Evolutionary conservation across 2,113 vertebrate genomes (phyloP), one percentile per base, ranked within the genome.

Genomic region (Protomyctophum bolini): DNA sequence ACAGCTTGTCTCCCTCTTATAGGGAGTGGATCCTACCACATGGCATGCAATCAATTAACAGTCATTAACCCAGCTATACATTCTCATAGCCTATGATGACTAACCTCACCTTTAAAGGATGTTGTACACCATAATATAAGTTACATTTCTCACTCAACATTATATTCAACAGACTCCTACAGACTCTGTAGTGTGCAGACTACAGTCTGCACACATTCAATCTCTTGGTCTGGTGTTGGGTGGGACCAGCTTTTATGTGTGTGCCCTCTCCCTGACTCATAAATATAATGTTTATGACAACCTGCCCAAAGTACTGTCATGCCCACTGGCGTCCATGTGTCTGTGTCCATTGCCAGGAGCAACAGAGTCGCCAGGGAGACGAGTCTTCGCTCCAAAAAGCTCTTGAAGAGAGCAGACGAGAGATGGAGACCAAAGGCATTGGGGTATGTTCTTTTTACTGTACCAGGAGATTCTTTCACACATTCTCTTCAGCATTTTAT

Each of bases 321-420:
- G 46, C 72, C 69, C 58, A 68, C 67, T 81, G 67, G 63, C 70
- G 6, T 70, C 76, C 47, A 63, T 89, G 71, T 88, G 73, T 84
- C 70, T 84, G 2, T 84, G 10, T 85, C 63, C 80, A 67, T 89
- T 61, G 11, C 92, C 75, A 99, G 97, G 97, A 98, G 75, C 93
- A 95, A 77, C 93, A 90, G 80, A 92, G 91, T 82, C 95, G 96
- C 87, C 89, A 87, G 83, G 96, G 93, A 80, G 94, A 97, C 29
- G 95, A 95, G 75, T 92, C 95, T 0, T 82, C 92, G 86, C 90
- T 93, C 51, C 94, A 87, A 84, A 95, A 92, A 89, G 91, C 83
- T 0, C 46, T 81, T 47, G 91, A 94, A 76, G 94, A 97, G 80
- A 92, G 92, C 73, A 92, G 91, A 81, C 79, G 88, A 10, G 82